phyloP scores from a whole-genome alignment of 2,113 vertebrate genomes.

The Athene noctua region DNA sequence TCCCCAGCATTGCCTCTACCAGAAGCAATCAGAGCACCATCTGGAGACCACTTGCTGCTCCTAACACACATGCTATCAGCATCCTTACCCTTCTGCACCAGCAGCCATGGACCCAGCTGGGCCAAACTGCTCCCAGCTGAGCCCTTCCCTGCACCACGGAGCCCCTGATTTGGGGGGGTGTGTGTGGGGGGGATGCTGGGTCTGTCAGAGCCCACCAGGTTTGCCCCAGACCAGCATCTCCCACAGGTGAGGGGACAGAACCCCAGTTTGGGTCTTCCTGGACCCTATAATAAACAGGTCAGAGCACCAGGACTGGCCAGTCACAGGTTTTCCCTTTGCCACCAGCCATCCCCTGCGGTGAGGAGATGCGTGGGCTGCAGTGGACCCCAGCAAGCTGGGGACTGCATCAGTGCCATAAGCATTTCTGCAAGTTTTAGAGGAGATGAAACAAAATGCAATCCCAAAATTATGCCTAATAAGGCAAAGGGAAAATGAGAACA shows the following conservation, averaged over 20 bases:
- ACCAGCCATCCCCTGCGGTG: rapidly evolving
- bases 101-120: background rate
- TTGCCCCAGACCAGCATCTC: background rate
- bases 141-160: background rate
- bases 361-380: background rate
- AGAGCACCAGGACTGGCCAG: background rate
- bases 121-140: background rate
- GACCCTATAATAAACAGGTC: background rate
- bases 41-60: background rate
- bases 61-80: rapidly evolving
- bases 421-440: background rate
- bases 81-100: background rate
- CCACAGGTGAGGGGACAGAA: background rate
- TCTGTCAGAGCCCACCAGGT: background rate
- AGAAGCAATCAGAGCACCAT: background rate
- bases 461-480: constrained; percentile 44
- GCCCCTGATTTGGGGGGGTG: background rate
- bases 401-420: background rate
- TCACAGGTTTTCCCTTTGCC: rapidly evolving
- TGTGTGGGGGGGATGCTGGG: background rate
- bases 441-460: constrained; percentile 9
- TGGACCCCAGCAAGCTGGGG: rapidly evolving
- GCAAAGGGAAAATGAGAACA: constrained; percentile 3
- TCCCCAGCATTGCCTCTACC: background rate
- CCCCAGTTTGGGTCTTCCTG: background rate